Evolutionary conservation across 2,888 invertebrate genomes (phyloP).

Genomic region (Atrina japonica): DNA sequence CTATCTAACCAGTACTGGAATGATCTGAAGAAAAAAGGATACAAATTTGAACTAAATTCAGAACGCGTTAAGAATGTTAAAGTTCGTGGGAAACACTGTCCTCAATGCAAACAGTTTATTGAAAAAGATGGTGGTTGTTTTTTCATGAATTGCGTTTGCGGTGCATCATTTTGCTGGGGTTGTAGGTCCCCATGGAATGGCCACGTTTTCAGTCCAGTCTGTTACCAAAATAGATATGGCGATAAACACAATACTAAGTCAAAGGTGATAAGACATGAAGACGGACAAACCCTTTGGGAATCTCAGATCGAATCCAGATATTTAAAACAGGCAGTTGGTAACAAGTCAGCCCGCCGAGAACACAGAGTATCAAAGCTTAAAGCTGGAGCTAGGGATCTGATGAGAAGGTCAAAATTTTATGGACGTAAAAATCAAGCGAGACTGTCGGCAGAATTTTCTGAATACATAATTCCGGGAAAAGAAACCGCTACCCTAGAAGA

Average conservation of each 20-base stretch:
- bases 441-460: no score
- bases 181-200: slow-evolving; percentile 53
- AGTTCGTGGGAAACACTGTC: slow-evolving; percentile 61
- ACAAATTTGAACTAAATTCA: slow-evolving; percentile 34
- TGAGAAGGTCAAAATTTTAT: no score
- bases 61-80: not conserved
- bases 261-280: not conserved
- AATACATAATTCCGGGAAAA: no score
- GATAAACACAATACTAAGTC: slow-evolving; percentile 9
- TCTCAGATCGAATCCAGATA: not conserved
- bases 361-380: no score
- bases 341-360: not conserved
- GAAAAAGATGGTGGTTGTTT: slow-evolving; percentile 64
- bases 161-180: slow-evolving; percentile 60
- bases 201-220: not conserved
- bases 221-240: slow-evolving; percentile 23
- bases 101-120: slow-evolving; percentile 57
- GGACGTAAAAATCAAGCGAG: no score
- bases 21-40: slow-evolving; percentile 46
- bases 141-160: slow-evolving; percentile 57
- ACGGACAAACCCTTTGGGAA: not conserved
- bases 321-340: not conserved
- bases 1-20: slow-evolving; percentile 42
- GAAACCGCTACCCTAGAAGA: no score
- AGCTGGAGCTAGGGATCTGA: no score